Evolutionary conservation across 2,797 vertebrate genomes (phyloP), one percentile per base, ranked within the genome.

Genomic region (Onychomys leucogaster): DNA sequence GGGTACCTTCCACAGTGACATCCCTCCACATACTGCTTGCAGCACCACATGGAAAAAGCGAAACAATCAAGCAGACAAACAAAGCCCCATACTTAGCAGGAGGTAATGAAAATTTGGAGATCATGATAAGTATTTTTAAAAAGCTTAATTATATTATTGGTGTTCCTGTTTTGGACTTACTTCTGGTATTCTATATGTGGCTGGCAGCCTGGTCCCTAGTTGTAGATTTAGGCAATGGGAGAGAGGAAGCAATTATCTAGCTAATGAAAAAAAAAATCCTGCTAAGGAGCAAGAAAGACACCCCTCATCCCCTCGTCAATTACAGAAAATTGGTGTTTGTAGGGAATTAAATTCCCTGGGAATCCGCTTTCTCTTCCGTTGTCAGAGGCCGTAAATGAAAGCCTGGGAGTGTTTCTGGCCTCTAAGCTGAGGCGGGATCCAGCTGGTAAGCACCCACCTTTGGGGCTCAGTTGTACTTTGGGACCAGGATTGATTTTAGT

Each of bases 321-420:
- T 94, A 89, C 78, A 87, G 85, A 29, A 84, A 89, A 95, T 92
- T 81, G 78, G 73, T 84, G 82, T 94, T 96, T 96, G 93, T 89
- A 76, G 88, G 49, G 90, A 97, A 93, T 96, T 94, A 96, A 90
- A 73, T 92, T 88, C 67, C 63, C 75, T 77, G 55, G 65, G 75
- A 88, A 90, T 94, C 81, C 29, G 37, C 63, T 69, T 32, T 93
- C 75, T 55, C 55, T 91, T 87, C 83, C 76, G 46, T 92, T 86
- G 71, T 96, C 67, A 34, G 77, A 86, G 37, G 23, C 43, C 85
- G 41, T 46, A 71, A 91, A 63, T 59, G 59, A 80, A 92, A 89
- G 46, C 46, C 43, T 59, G 67, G 85, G 37, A 43, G 34, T 65
- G 52, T 86, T 92, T 94, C 67, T 0, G 8, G 80, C 37, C 32